phyloP scores from a whole-genome alignment of 2,888 invertebrate species.

The Polyommatus icarus region DNA sequence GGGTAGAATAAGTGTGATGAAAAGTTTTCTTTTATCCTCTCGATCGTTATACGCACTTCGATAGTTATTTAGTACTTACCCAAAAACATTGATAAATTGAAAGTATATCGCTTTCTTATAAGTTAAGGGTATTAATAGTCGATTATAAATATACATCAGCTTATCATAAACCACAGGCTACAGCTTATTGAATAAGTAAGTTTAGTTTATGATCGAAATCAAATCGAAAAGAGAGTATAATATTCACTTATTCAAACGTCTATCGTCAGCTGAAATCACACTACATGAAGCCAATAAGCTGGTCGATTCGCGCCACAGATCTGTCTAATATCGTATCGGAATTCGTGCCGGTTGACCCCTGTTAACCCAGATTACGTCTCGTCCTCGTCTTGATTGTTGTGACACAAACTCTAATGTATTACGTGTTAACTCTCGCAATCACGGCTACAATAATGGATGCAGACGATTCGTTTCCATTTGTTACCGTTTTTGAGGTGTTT shows the following conservation, averaged over 20 bases:
- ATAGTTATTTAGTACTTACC: too few species aligned
- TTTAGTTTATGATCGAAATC: too few species aligned
- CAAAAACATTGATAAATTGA: too few species aligned
- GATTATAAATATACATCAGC: too few species aligned
- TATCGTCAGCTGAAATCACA: background rate
- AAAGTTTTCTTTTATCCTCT: too few species aligned
- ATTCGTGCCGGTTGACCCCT: slow-evolving; percentile 87
- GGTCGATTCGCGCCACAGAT: slow-evolving; percentile 79
- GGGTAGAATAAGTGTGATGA: too few species aligned
- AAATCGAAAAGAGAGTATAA: too few species aligned
- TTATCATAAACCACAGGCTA: too few species aligned
- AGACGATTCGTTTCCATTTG: slow-evolving; percentile 31
- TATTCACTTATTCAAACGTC: background rate
- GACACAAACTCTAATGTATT: slow-evolving; percentile 81
- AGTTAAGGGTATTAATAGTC: too few species aligned
- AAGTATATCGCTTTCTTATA: too few species aligned
- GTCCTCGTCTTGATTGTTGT: slow-evolving; percentile 81
- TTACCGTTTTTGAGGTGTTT: slow-evolving; percentile 55
- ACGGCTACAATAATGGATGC: slow-evolving; percentile 75
- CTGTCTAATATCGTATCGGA: slow-evolving; percentile 83
- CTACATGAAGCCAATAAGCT: slow-evolving; percentile 49
- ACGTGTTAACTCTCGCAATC: slow-evolving; percentile 81
- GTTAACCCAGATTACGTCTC: slow-evolving; percentile 87
- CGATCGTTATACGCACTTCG: too few species aligned
- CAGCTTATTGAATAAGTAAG: too few species aligned